phyloP scores from a whole-genome alignment of 2,113 vertebrate genomes.

The Scomber scombrus region DNA sequence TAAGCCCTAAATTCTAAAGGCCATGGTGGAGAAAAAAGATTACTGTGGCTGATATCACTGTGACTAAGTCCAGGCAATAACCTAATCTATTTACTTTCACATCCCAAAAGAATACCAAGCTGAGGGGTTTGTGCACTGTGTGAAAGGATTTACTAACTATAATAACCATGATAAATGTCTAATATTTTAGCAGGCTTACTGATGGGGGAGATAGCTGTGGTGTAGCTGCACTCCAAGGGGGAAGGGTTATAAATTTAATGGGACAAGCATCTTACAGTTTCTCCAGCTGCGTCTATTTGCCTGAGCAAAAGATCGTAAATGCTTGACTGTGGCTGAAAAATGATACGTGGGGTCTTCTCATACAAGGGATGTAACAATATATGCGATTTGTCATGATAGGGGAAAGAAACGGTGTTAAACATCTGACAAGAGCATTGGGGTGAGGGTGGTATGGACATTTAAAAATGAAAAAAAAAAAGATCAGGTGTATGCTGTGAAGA shows the following conservation, averaged over 20 bases:
- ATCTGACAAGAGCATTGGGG: too few species aligned
- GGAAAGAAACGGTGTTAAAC: too few species aligned
- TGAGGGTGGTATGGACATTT: too few species aligned
- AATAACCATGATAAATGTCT: constrained; percentile 79
- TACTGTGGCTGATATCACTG: constrained; percentile 70
- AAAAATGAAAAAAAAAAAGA: not conserved
- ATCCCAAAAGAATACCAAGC: constrained; percentile 72
- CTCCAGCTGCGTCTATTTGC: constrained; percentile 59
- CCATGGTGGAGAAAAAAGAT: constrained; percentile 66
- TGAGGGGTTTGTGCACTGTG: constrained; percentile 44
- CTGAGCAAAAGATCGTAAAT: constrained; percentile 52
- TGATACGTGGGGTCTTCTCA: constrained; percentile 10
- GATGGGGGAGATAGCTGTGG: constrained; percentile 45
- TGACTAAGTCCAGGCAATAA: constrained; percentile 69
- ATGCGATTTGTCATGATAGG: too few species aligned
- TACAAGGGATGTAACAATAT: too few species aligned
- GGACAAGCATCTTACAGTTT: constrained; percentile 55
- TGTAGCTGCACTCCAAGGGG: constrained; percentile 48
- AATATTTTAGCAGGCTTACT: constrained; percentile 70
- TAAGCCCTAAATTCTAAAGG: constrained; percentile 45
- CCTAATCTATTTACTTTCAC: constrained; percentile 69
- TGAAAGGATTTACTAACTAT: constrained; percentile 73
- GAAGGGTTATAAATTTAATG: constrained; percentile 71
- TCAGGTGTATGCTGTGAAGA: not conserved
- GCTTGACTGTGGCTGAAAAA: constrained; percentile 37